Base-by-base conservation (phyloP, 2,113 vertebrate genomes). In the Aythya baeri region DNA sequence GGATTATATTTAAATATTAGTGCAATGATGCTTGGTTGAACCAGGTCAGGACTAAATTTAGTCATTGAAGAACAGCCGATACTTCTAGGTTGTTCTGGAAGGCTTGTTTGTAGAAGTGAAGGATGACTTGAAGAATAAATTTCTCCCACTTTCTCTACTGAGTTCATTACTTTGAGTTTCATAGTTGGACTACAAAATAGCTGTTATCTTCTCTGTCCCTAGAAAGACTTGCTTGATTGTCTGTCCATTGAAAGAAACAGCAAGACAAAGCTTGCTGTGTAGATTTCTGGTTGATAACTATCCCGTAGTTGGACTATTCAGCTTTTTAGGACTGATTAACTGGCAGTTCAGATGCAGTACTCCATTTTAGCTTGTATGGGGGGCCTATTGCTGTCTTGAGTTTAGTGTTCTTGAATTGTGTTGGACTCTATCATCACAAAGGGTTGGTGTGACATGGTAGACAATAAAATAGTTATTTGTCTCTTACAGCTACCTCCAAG, bases 401-500 rank as follows among this genome's bases (percentile, higher is more conserved):
- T 54, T 57, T 58, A 25, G 6, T 61, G 2, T 55, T 83, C 66
- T 87, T 70, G 78, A 54, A 7, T 21, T 27, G 16, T 65, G 4
- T 49, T 77, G n/a, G 76, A 9, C 50, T 66, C 72, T 5, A 1
- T 38, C 68, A 25, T 36, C 8, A 0, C 13, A 21, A 90, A 75
- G 50, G 38, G 34, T 29, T 70, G 31, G 6, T 76, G n/a, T 84
- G 46, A 41, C 0, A 0, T 38, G 36, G 41, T 32, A 26, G 58
- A 32, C 29, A 31, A 13, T 76, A 55, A 86, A 54, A 54, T 20
- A 6, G 16, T 16, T 7, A 78, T 82, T 86, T 17, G 86, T 76
- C 31, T 80, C 72, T 88, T 78, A 21, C 88, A 99, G 99, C 98
- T 99, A 25, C 99, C 99, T 92, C 98, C 98, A 13, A 99, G 99